Evolutionary conservation across 2,113 vertebrate species (phyloP), one percentile per base, ranked within the genome.

Genomic region (Patagioenas fasciata): DNA sequence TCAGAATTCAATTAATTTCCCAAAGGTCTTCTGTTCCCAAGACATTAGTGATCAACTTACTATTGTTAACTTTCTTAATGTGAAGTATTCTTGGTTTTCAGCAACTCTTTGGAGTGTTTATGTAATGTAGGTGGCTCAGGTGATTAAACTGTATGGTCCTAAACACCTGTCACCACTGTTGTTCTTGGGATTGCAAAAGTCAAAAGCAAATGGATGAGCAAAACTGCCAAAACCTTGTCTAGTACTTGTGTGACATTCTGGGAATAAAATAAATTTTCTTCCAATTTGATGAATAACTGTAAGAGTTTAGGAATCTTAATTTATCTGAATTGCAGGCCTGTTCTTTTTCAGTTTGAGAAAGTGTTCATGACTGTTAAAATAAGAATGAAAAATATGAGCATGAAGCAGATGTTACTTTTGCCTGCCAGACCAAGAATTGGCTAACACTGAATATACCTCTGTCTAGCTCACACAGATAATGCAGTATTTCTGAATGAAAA

Each of bases 271-370:
- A 5, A 81, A 10, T 83, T 92, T 71, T 90, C n/a, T 85, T 95
- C 80, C 91, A 44, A 69, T 88, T 91, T 92, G 48, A 40, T 80
- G 54, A 91, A 38, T 75, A 79, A 72, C 66, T 88, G 31, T 65
- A 95, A 85, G 75, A 95, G 64, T 89, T 95, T 70, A 96, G 81
- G 89, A 89, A 77, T 95, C 92, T 94, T 95, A 94, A 93, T 93
- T 95, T 88, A 80, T 93, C 83, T 92, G 94, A 96, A 90, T 90
- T 86, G 36, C 67, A 95, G 58, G 53, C 71, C 67, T 93, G 88
- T 95, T 98, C 92, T 91, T 83, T 92, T 96, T 95, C 97, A 96
- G 87, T 95, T 97, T 97, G 40, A 34, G 85, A 94, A 97, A 96
- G 40, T 73, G 60, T 93, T 97, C 87, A 89, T 94, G 95, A 93